Base-by-base conservation (phyloP, 2,888 invertebrate species). In the Tineola bisselliella region DNA sequence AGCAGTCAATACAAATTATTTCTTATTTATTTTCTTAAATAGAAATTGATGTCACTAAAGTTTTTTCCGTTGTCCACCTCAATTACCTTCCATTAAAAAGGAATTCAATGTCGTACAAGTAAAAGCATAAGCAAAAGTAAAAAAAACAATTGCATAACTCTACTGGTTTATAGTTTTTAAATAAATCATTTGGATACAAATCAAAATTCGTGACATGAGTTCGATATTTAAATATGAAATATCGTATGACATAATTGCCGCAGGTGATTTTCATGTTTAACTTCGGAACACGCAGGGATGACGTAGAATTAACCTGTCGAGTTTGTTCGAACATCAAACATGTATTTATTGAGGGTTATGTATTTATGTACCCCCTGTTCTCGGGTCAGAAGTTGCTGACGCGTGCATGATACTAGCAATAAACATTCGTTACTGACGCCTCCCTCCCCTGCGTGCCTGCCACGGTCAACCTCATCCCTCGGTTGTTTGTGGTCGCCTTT, bases 391-490 rank as follows among this genome's bases (percentile, higher is more conserved):
- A 19, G 38, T 66, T 64, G 68, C 68, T 69, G 71, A 71, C 66
- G 68, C 68, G 69, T 63, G 66, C 66, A 67, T 70, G 69, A 73
- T 70, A 69, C 69, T 67, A 68, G 69, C 70, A 68, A 71, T 74
- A 72, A 72, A 72, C 70, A 73, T 71, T 70, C 67, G 70, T 72
- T 72, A 69, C 65, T 63, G 44, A 52, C 59, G 31, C 59, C 44
- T 38, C 38, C 38, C 38, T 38, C 10, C 38, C 38, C 38, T 10
- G 38, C 38, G 10, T 38, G 38, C 15, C 18, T 48, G 15, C 48
- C 15, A 48, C 15, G 48, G 17, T 48, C 48, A 15, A 48, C 8
- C 17, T 48, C 48, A 15, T 48, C 48, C 48, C 48, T 15, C 48
- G 38, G 10, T 6, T 38, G n/a, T 38, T 38, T 38, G 38, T 10